Base-by-base conservation (phyloP, 2,888 invertebrate species). In the Graphium colonna region DNA sequence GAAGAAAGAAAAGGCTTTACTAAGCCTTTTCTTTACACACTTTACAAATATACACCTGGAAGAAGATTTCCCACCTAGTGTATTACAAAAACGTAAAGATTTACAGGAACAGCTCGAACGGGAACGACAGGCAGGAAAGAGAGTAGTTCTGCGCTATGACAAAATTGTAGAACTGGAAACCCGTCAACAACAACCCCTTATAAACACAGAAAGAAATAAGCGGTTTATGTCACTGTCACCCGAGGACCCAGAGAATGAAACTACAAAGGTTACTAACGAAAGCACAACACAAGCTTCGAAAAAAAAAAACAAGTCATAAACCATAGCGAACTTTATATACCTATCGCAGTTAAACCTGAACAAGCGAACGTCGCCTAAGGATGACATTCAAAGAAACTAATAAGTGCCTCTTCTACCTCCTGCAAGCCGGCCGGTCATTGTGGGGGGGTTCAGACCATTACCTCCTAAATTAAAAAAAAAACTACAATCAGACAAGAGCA, bases 61-160 rank as follows among this genome's bases (percentile, higher is more conserved):
- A 50, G 58, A 62, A 58, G 61, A 62, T 50, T 64, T 51, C 44
- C 47, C 62, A 9, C 57, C 58, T 5, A 49, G n/a, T 2, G 58
- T 65, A 3, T 16, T 65, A 51, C 56, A 63, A 54, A 62, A 60
- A 56, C 56, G 65, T 0, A 63, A 54, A 56, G 55, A 55, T 10
- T 31, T 65, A 8, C 63, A 65, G 17, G 59, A 61, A 57, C 53
- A 59, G 0, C 51, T 62, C n/a, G n/a, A n/a, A n/a, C n/a, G n/a
- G n/a, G n/a, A n/a, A n/a, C n/a, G n/a, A n/a, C n/a, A n/a, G n/a
- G 3, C n/a, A n/a, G n/a, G 36, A 61, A 50, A 48, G 46, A 7
- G 53, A 59, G 17, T 33, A 63, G 51, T n/a, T n/a, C n/a, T n/a
- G n/a, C n/a, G n/a, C n/a, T n/a, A n/a, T n/a, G n/a, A n/a, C n/a